phyloP scores from a whole-genome alignment of 2,113 vertebrate species.

The Coryphaenoides rupestris region DNA sequence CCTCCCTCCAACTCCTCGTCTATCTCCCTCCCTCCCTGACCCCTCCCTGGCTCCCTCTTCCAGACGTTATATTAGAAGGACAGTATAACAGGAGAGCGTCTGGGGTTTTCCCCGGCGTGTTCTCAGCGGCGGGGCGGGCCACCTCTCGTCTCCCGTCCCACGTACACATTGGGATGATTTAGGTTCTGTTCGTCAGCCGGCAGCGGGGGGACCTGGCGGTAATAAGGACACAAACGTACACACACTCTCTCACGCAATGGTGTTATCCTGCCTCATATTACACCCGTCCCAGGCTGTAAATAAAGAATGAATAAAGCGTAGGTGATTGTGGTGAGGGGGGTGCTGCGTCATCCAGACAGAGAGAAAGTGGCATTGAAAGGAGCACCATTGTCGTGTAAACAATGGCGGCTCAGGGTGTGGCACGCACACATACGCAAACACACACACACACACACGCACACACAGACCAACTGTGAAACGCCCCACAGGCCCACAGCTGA shows the following conservation, averaged over 20 bases:
- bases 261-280: slow-evolving; percentile 3
- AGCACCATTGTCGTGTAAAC: slow-evolving; percentile 27
- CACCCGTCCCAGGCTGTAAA: slow-evolving; percentile 32
- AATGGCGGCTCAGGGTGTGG: slow-evolving; percentile 41
- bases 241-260: too few species aligned
- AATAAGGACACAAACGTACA: slow-evolving; percentile 10
- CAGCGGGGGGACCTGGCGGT: slow-evolving; percentile 28
- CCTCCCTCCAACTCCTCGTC: slow-evolving; percentile 2
- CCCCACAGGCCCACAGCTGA: slow-evolving; percentile 33
- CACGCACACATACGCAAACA: slow-evolving; percentile 7
- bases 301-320: slow-evolving; percentile 13
- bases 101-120: slow-evolving; percentile 35
- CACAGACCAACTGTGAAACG: slow-evolving; percentile 6
- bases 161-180: slow-evolving; percentile 43
- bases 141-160: slow-evolving; percentile 22
- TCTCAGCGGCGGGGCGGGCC: slow-evolving; percentile 28
- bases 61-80: slow-evolving; percentile 31
- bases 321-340: not conserved
- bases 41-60: not conserved
- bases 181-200: slow-evolving; percentile 37
- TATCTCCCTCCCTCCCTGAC: too few species aligned
- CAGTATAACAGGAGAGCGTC: slow-evolving; percentile 31
- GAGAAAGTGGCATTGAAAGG: slow-evolving; percentile 30
- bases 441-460: too few species aligned
- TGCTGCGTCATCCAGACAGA: slow-evolving; percentile 22